Percentiles rank a stretch among this genome's conserved stretches.
Evolutionary conservation across 2,113 vertebrate genomes (phyloP).

Genomic region (Macroglossus sobrinus): DNA sequence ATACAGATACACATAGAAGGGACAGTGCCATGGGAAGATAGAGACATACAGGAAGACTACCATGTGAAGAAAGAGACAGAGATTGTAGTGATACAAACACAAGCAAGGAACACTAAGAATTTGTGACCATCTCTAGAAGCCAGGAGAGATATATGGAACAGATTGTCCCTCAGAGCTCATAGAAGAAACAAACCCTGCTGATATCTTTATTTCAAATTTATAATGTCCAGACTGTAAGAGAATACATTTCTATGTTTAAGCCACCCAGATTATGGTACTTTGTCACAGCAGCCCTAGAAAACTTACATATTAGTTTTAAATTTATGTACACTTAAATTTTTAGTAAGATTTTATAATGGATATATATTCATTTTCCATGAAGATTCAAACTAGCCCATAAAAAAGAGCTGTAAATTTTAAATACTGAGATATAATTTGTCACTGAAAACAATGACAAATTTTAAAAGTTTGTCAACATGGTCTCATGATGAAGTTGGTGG

Average conservation of each 20-base stretch:
- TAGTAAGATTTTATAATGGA: background rate
- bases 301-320: background rate
- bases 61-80: background rate
- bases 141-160: background rate
- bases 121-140: background rate
- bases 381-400: background rate
- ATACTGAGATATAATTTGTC: background rate
- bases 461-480: background rate
- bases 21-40: background rate
- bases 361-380: background rate
- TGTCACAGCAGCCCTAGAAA: background rate
- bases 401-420: background rate
- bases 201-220: background rate
- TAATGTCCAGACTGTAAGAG: background rate
- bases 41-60: background rate
- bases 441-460: background rate
- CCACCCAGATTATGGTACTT: background rate
- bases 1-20: background rate
- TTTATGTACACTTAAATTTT: background rate
- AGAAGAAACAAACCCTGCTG: background rate
- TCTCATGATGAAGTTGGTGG: background rate
- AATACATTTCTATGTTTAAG: background rate
- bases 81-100: background rate
- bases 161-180: rapidly evolving
- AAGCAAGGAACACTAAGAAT: background rate